Percentiles rank a stretch among this genome's conserved stretches.
Evolutionary conservation across 1,140 invertebrate genomes (phyloP).

Genomic region (Euwallacea fornicatus): DNA sequence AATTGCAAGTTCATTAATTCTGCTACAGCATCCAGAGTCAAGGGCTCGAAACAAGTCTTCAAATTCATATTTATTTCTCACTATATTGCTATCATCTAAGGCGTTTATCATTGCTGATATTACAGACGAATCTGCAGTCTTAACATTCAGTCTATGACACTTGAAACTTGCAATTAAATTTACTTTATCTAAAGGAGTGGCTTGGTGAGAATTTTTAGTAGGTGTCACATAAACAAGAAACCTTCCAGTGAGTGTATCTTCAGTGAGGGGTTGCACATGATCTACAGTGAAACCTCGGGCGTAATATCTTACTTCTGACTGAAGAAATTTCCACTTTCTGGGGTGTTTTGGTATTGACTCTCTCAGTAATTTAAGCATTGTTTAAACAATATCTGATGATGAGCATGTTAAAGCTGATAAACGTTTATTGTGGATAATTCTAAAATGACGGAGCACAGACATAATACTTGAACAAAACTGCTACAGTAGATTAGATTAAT

Average conservation of each 20-base stretch:
- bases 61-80: slow-evolving; percentile 37
- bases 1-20: slow-evolving; percentile 36
- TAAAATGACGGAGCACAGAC: too few species aligned
- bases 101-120: slow-evolving; percentile 27
- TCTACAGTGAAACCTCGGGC: slow-evolving; percentile 38
- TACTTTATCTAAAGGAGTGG: background rate
- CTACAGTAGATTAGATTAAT: too few species aligned
- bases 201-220: slow-evolving; percentile 12
- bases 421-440: too few species aligned
- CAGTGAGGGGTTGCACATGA: slow-evolving; percentile 32
- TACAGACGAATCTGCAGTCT: slow-evolving; percentile 19
- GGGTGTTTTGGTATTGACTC: background rate
- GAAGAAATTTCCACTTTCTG: slow-evolving; percentile 1
- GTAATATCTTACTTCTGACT: slow-evolving; percentile 14
- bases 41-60: slow-evolving; percentile 36
- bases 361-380: background rate
- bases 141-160: slow-evolving; percentile 13
- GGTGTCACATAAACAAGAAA: slow-evolving; percentile 43
- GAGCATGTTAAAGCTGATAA: too few species aligned
- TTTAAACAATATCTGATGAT: too few species aligned
- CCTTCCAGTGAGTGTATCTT: slow-evolving; percentile 45
- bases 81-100: slow-evolving; percentile 31
- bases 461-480: too few species aligned
- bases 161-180: slow-evolving; percentile 26
- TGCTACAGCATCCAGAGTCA: slow-evolving; percentile 43